Evolutionary conservation across 2,888 invertebrate genomes (phyloP).

Genomic region (Eustalomyia histrio): DNA sequence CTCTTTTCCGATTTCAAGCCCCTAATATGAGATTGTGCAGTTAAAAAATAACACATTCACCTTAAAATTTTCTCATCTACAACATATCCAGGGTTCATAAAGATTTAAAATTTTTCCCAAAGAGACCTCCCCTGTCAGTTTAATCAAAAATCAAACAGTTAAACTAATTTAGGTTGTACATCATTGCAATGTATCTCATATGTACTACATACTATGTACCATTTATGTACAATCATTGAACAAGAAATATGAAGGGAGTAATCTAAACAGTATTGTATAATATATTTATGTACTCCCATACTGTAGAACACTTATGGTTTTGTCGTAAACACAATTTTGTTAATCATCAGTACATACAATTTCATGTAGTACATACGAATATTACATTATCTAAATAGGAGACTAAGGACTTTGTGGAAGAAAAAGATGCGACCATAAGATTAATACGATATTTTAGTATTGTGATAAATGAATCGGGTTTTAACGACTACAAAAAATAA

Average conservation of each 20-base stretch:
- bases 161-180: not conserved
- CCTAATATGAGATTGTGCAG: too few relatives aligned
- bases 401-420: not conserved
- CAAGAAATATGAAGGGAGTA: not conserved
- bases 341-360: constrained; percentile 25
- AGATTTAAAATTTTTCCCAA: too few relatives aligned
- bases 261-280: not conserved
- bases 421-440: not conserved
- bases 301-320: constrained; percentile 20
- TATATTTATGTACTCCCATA: not conserved
- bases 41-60: too few relatives aligned
- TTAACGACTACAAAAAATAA: not conserved
- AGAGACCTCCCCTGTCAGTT: too few relatives aligned
- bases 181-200: not conserved
- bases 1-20: too few relatives aligned
- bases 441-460: not conserved
- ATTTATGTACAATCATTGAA: not conserved
- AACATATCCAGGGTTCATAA: too few relatives aligned
- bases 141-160: not conserved
- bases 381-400: not conserved
- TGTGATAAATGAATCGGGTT: not conserved
- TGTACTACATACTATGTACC: not conserved
- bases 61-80: too few relatives aligned
- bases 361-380: not conserved
- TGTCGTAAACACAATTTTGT: constrained; percentile 44